These are phyloP conservation scores for Agelaius tricolor DNA, from an alignment of 2,113 vertebrate genomes.

Conservation along the genomic window DNA sequence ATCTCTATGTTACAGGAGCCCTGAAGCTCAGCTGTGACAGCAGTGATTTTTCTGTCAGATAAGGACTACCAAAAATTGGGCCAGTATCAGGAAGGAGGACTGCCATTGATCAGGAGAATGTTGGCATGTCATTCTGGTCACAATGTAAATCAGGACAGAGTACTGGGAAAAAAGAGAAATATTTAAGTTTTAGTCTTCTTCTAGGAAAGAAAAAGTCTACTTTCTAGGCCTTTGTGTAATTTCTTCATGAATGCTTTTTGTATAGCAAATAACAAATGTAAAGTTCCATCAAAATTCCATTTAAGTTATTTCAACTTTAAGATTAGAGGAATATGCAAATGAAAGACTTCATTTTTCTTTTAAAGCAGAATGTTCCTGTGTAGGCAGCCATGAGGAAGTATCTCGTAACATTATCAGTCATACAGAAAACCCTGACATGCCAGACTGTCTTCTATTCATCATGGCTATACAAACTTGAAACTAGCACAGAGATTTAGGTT, in stretches of 20 bases:
- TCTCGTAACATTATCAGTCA: background rate
- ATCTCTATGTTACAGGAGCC: background rate
- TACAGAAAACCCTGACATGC: background rate
- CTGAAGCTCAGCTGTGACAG: background rate
- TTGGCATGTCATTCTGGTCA: background rate
- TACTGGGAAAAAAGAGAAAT: background rate
- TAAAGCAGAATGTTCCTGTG: background rate
- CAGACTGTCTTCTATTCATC: conserved; percentile 15
- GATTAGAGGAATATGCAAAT: conserved; percentile 18
- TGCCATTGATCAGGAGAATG: background rate
- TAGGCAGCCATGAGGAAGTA: background rate
- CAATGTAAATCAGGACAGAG: background rate
- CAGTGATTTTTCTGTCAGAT: background rate
- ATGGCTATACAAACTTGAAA: background rate
- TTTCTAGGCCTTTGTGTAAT: background rate
- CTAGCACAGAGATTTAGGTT: background rate
- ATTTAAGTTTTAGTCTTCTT: background rate
- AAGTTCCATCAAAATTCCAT: background rate
- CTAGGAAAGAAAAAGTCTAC: background rate
- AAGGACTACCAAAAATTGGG: background rate
- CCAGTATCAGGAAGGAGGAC: background rate
- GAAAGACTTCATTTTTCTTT: background rate
- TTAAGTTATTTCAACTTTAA: background rate
- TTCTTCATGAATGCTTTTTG: background rate
- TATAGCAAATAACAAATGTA: background rate